Evolutionary conservation across 2,113 vertebrate genomes (phyloP).

Genomic region (Hiodon alosoides): DNA sequence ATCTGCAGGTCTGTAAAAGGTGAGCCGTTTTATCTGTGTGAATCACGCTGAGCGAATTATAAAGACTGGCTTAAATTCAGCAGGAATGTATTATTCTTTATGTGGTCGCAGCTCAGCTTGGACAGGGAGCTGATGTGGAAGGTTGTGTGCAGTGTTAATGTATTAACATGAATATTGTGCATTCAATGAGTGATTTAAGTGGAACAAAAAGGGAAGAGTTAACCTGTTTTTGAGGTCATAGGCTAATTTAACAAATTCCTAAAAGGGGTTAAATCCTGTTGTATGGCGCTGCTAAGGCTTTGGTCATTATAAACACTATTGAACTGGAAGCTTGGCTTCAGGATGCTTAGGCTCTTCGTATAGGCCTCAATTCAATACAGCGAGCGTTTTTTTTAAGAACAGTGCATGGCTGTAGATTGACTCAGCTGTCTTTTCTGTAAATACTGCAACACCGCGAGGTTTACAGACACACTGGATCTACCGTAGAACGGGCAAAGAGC

Average conservation of each 20-base stretch:
- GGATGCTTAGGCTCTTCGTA: neutral
- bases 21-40: slow-evolving; percentile 47
- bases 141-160: slow-evolving; percentile 34
- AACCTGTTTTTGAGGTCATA: neutral
- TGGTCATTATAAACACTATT: neutral
- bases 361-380: neutral
- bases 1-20: slow-evolving; percentile 55
- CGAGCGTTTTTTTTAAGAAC: neutral
- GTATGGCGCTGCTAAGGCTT: neutral
- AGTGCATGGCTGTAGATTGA: neutral
- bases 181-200: neutral
- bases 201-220: neutral
- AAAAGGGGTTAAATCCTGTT: neutral
- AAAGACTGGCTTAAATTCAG: slow-evolving; percentile 42
- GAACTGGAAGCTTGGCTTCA: neutral
- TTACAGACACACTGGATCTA: no score
- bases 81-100: slow-evolving; percentile 48
- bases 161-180: neutral
- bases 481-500: no score
- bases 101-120: slow-evolving; percentile 43
- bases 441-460: neutral
- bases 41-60: slow-evolving; percentile 44
- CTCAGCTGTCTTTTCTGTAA: neutral
- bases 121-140: slow-evolving; percentile 34
- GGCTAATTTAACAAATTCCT: neutral